Evolutionary conservation across 2,888 invertebrate species (phyloP), one percentile per base, ranked within the genome.

Genomic region (Syrphus vitripennis): DNA sequence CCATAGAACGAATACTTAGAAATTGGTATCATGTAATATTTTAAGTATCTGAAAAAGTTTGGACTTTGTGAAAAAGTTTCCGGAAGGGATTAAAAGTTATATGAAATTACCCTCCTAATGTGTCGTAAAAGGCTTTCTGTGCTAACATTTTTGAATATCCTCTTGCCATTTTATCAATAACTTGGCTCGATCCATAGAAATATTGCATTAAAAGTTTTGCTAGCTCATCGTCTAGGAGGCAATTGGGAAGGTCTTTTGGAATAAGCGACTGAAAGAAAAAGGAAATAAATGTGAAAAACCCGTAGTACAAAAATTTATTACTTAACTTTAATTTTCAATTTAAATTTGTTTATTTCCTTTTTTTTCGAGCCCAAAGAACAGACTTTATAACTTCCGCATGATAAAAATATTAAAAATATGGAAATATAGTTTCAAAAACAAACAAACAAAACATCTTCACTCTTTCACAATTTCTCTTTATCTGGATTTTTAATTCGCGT

Each of bases 1-100:
- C 91, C 91, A 74, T 92, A 92, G 79, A 87, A 92, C 4, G 92
- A 92, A 9, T 90, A 89, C 77, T 91, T 92, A 1, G 90, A 89
- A 19, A 91, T 88, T 3, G 92, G 92, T 37, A 92, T 61, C 65
- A 92, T 65, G 70, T 91, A 90, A 65, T 88, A 90, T 29, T 91
- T 90, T 16, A 92, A 87, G 65, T 91, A 92, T 9, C 86, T 86
- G 82, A 74, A 86, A 86, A 48, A 29, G 63, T 45, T 26, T 7
- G n/a, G n/a, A n/a, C 24, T 12, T n/a, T 21, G 45, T 81, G 81
- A 69, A 21, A 63, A 4, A 21, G 10, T 14, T 19, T 29, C 53
- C 14, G 10, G 16, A n/a, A 29, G 37, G 2, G 19, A 10, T 26
- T 19, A 37, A 19, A 19, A 10, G 14, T 55, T 19, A 3, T 16